These are phyloP conservation scores for Austrofundulus limnaeus DNA, from an alignment of 2,113 vertebrate species.

Conservation along the genomic window DNA sequence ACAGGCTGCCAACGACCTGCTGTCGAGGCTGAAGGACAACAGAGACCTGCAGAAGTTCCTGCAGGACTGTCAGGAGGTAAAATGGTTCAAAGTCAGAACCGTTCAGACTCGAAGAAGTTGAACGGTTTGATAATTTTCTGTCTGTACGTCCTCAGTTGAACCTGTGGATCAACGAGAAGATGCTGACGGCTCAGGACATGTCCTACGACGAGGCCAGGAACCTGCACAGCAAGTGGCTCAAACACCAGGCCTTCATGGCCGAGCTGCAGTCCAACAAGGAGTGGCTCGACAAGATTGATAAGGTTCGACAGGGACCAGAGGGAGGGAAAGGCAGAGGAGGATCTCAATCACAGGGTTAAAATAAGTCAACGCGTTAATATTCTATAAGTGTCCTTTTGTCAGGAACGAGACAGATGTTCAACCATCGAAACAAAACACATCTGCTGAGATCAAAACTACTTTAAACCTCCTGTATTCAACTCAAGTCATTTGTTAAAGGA, in stretches of 20 bases:
- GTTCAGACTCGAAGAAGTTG: not conserved
- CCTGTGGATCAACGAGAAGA: conserved; percentile 98
- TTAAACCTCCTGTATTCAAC: not conserved
- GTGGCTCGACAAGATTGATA: conserved; percentile 98
- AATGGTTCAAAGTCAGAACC: too few species aligned
- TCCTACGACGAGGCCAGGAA: conserved; percentile 98
- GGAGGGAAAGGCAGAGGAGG: not conserved
- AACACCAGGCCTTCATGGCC: conserved; percentile 96
- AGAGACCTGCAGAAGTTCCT: conserved; percentile 96
- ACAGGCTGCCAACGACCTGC: conserved; percentile 90
- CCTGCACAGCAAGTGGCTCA: conserved; percentile 95
- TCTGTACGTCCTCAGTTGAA: conserved; percentile 81
- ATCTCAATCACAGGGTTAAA: too few species aligned
- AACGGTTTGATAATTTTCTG: not conserved
- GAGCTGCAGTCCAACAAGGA: conserved; percentile 98
- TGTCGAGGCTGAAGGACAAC: conserved; percentile 95
- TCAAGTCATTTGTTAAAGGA: too few species aligned
- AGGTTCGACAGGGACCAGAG: conserved; percentile 78
- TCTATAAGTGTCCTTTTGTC: too few species aligned
- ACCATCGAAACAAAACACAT: not conserved
- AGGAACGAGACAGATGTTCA: too few species aligned
- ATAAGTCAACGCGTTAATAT: too few species aligned
- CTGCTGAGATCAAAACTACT: not conserved
- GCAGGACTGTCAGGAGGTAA: conserved; percentile 97
- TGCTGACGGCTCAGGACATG: conserved; percentile 99